Evolutionary conservation across 2,797 vertebrate species (phyloP), one percentile per base, ranked within the genome.

Genomic region (Miichthys miiuy): DNA sequence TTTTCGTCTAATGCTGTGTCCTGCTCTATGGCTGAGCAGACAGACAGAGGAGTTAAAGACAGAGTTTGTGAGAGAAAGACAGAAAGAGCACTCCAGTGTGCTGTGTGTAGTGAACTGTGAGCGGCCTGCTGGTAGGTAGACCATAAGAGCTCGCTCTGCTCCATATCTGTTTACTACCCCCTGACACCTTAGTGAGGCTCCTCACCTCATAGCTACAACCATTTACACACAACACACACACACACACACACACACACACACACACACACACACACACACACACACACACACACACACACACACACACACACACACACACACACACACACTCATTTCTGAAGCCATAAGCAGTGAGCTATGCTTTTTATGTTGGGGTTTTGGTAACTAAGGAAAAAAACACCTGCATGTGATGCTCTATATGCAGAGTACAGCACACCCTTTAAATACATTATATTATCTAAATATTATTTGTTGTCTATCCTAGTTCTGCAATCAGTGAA

Each of bases 71-170:
- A 55, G 12, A 64, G 47, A 79, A 75, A 84, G 55, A 67, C 55
- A 77, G 72, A 69, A 81, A 66, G 67, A 68, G 62, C 52, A 55
- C 79, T 77, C 71, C 30, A 71, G 81, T 83, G 81, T 75, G 76
- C 72, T 66, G 63, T 80, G 68, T 89, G 80, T 81, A 77, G 64
- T 90, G 87, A 86, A 89, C 89, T 90, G 82, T 90, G 79, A 77
- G 61, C 21, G 69, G 83, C 69, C 69, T 79, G 50, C 58, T 87
- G 75, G 77, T 77, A 75, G 44, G 77, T 81, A 76, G 87, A 90
- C 89, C 89, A 82, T 88, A 88, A 84, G 84, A 89, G 77, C 80
- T 63, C 2, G 81, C 81, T 91, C 77, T 87, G 88, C 89, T 91
- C 87, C 88, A 91, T 92, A 89, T 87, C 83, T 82, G 84, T 90